Evolutionary conservation across 1,140 invertebrate genomes (phyloP), one percentile per base, ranked within the genome.

Genomic region (Tetramorium parvispinum): DNA sequence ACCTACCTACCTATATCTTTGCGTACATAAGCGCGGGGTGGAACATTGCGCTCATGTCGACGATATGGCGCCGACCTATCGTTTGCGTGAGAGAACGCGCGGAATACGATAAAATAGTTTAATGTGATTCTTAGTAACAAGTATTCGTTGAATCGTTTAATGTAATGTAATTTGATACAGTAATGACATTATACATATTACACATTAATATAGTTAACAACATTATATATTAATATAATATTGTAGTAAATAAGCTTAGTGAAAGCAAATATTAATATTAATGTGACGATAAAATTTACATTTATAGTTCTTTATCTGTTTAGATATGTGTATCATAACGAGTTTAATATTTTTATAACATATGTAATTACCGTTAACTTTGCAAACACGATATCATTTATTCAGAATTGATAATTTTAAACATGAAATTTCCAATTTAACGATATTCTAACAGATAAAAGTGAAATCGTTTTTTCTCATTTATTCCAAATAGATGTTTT

Each of bases 41-140:
- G 21, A 66, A 66, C 73, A 32, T 18, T 59, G 49, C 76, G 71
- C 16, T 76, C 68, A 40, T 43, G 59, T 55, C 49, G 77, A 51
- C 32, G 73, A 79, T 32, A 85, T 79, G 83, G 83, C 83, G 83
- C 18, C 85, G 37, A 68, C 21, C 40, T 66, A 40, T 40, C n/a
- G 32, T 65, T 77, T 59, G 32, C 53, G 53, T 73, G 68, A 37
- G 27, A 49, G 79, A 49, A 59, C 18, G 21, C 46, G n/a, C 18
- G 21, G 13, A 49, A 51, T 68, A 53, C 13, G 46, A 13, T 21
- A 43, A 16, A 71, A 18, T 21, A n/a, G 11, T 73, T 73, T 55
- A 32, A 37, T 11, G 6, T 7, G 8, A 79, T 57, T 82, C 21
- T 13, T 27, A 7, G 0, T n/a, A 27, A 16, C 32, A 32, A 32